These are phyloP conservation scores for Brienomyrus brachyistius DNA, from an alignment of 2,113 vertebrate genomes.

Conservation along the genomic window DNA sequence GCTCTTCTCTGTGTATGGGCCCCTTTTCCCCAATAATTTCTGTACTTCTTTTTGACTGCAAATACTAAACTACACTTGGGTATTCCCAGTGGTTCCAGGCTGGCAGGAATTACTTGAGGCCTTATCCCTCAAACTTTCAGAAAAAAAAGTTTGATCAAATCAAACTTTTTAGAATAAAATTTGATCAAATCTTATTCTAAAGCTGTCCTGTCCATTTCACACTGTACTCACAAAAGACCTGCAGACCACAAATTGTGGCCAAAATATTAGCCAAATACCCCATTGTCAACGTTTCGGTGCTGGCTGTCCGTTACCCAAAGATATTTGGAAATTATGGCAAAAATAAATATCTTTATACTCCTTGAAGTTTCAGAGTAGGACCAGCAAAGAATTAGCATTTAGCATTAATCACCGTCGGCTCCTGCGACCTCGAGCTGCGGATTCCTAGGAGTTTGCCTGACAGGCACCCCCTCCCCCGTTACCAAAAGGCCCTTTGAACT, in stretches of 20 bases:
- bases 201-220: neutral
- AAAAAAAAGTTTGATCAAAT: neutral
- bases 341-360: neutral
- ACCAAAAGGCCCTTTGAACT: neutral
- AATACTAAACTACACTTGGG: neutral
- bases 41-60: neutral
- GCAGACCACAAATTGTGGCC: neutral
- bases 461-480: neutral
- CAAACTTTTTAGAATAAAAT: neutral
- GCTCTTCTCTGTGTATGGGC: neutral
- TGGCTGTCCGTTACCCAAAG: neutral
- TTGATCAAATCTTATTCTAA: neutral
- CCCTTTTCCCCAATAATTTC: neutral
- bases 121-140: neutral
- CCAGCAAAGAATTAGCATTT: neutral
- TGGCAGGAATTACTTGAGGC: neutral
- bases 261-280: neutral
- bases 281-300: neutral
- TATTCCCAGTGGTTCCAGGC: neutral
- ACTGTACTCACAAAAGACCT: neutral
- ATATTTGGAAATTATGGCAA: neutral
- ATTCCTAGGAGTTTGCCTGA: neutral
- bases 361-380: neutral
- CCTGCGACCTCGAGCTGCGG: neutral
- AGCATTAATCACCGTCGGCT: neutral